phyloP scores from a whole-genome alignment of 2,888 invertebrate genomes.

The Rugalucina vietnamica region DNA sequence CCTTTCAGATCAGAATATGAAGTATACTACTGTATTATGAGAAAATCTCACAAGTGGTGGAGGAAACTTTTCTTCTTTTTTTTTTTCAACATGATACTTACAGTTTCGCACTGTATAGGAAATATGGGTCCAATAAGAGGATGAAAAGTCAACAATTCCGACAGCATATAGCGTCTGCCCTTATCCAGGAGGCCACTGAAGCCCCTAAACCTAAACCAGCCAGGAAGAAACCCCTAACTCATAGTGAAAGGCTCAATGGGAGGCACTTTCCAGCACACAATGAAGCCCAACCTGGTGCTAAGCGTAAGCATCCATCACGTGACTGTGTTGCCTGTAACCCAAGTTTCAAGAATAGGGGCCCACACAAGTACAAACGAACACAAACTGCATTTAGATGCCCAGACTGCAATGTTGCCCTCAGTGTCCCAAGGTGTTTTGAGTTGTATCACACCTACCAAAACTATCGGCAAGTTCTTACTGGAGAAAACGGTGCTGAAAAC shows the following conservation, averaged over 20 bases:
- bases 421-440: slow-evolving; percentile 6
- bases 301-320: slow-evolving; percentile 8
- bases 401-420: slow-evolving; percentile 1
- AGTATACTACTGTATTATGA: slow-evolving; percentile 35
- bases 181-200: not conserved
- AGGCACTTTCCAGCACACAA: slow-evolving; percentile 21
- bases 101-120: not conserved
- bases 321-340: slow-evolving; percentile 18
- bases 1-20: slow-evolving; percentile 35
- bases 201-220: not conserved
- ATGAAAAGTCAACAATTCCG: not conserved
- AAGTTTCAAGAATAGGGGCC: not conserved
- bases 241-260: not conserved
- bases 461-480: not conserved
- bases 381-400: not conserved
- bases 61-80: slow-evolving; percentile 34
- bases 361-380: not conserved
- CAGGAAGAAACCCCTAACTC: not conserved
- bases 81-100: slow-evolving; percentile 12
- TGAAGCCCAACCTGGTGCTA: not conserved
- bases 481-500: slow-evolving; percentile 8
- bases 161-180: not conserved
- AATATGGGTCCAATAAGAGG: not conserved
- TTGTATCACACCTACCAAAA: not conserved
- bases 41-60: slow-evolving; percentile 51